A percentile compares a stretch with the other conserved stretches of the same genome.
These are phyloP conservation scores for Prolemur simus DNA, from an alignment of 2,113 vertebrate genomes.

Conservation along the genomic window DNA sequence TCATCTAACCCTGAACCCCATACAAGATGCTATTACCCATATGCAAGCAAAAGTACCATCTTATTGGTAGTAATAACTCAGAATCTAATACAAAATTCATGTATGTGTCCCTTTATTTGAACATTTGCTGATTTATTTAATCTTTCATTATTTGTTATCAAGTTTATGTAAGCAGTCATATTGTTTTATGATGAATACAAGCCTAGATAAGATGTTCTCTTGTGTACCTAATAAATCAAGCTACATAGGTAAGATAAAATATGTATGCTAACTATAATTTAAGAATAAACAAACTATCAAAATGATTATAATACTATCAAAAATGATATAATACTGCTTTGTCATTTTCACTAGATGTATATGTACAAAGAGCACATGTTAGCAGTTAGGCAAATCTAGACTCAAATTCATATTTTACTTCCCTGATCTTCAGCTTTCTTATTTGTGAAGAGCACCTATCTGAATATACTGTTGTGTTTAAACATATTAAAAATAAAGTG, in stretches of 20 bases:
- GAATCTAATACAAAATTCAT: neutral
- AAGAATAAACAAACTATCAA: neutral
- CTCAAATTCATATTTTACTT: neutral
- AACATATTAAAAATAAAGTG: constrained; percentile 1
- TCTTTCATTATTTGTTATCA: neutral
- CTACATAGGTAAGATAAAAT: neutral
- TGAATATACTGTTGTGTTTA: neutral
- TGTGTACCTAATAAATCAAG: neutral
- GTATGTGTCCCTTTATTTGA: neutral
- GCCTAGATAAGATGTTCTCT: neutral
- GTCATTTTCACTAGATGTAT: neutral
- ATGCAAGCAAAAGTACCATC: neutral
- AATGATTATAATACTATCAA: no score
- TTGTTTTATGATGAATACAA: neutral
- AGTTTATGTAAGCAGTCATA: neutral
- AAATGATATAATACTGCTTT: neutral
- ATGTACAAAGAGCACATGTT: neutral
- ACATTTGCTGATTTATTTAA: neutral
- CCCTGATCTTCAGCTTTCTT: constrained; percentile 33
- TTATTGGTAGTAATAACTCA: neutral
- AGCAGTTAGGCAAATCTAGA: neutral
- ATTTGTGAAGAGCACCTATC: neutral
- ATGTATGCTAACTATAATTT: neutral
- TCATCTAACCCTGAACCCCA: neutral
- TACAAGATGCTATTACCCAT: neutral